These are phyloP conservation scores for Drosophila ezoana DNA, from an alignment of 2,888 invertebrate genomes.

Conservation along the genomic window DNA sequence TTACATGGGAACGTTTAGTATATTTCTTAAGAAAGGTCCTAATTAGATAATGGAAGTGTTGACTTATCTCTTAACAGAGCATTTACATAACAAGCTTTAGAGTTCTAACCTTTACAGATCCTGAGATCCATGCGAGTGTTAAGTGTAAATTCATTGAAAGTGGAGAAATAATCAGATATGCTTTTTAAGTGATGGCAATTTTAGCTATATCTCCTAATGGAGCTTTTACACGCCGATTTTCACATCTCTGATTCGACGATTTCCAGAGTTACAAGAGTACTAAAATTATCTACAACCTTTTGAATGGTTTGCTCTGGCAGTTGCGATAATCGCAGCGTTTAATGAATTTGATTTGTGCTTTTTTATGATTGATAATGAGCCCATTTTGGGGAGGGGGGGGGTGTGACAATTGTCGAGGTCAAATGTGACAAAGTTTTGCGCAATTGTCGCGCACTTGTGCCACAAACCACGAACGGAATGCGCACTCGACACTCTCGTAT, in stretches of 20 bases:
- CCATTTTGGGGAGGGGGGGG: constrained; percentile 13
- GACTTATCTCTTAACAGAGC: background rate
- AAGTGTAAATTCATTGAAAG: too few relatives aligned
- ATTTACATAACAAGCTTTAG: background rate
- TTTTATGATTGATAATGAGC: constrained; percentile 39
- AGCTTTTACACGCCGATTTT: background rate
- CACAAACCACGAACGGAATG: constrained; percentile 10
- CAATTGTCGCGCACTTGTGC: constrained; percentile 44
- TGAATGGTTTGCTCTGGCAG: background rate
- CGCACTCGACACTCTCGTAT: constrained; percentile 32
- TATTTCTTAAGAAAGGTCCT: too few relatives aligned
- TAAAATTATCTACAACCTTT: too few relatives aligned
- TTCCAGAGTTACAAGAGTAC: background rate
- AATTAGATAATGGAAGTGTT: too few relatives aligned
- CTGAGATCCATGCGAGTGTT: background rate
- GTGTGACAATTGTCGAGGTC: constrained; percentile 37
- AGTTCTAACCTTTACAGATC: background rate
- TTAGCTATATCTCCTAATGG: background rate
- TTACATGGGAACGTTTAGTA: background rate
- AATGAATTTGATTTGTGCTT: constrained; percentile 34
- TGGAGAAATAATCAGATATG: too few relatives aligned
- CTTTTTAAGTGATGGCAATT: background rate
- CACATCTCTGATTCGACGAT: background rate
- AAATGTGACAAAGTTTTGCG: constrained; percentile 34
- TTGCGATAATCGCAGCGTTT: constrained; percentile 18